These are phyloP conservation scores for Bombus picipes DNA, from an alignment of 1,140 invertebrate genomes.

Conservation along the genomic window DNA sequence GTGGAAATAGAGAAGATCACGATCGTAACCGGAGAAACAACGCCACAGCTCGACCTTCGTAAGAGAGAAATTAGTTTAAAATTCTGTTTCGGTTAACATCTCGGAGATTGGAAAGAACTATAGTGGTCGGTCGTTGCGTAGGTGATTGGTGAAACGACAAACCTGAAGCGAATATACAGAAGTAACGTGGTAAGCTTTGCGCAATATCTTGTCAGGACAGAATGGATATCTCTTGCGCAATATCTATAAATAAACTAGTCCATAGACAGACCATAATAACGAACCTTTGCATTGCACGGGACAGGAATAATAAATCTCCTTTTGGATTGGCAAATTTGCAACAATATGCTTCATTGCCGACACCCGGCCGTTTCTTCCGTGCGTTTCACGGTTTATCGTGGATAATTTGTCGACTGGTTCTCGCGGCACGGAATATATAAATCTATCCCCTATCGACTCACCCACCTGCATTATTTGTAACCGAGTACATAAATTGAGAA, in stretches of 20 bases:
- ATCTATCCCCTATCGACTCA: background rate
- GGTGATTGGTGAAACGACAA: slow-evolving; percentile 45
- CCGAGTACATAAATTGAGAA: background rate
- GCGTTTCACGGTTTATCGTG: slow-evolving; percentile 17
- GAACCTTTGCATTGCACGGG: background rate
- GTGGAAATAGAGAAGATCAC: background rate
- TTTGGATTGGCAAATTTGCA: slow-evolving; percentile 30
- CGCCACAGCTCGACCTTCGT: slow-evolving; percentile 15
- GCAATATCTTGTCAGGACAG: slow-evolving; percentile 64
- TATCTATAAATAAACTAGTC: slow-evolving; percentile 70
- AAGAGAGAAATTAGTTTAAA: background rate
- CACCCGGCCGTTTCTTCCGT: background rate
- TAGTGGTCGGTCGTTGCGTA: background rate
- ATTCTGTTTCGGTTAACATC: background rate
- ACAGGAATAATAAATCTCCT: slow-evolving; percentile 29
- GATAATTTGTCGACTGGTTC: slow-evolving; percentile 23
- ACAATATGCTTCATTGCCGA: slow-evolving; percentile 9
- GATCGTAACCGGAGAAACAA: slow-evolving; percentile 11
- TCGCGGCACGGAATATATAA: background rate
- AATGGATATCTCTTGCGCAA: slow-evolving; percentile 65
- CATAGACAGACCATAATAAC: slow-evolving; percentile 42
- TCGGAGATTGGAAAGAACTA: slow-evolving; percentile 9
- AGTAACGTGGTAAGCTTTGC: slow-evolving; percentile 68
- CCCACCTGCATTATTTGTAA: background rate
- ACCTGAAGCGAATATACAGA: slow-evolving; percentile 42